A percentile compares a stretch with the other conserved stretches of the same genome.
Evolutionary conservation across 2,113 vertebrate genomes (phyloP).

Genomic region (Sylvicapra grimmia): DNA sequence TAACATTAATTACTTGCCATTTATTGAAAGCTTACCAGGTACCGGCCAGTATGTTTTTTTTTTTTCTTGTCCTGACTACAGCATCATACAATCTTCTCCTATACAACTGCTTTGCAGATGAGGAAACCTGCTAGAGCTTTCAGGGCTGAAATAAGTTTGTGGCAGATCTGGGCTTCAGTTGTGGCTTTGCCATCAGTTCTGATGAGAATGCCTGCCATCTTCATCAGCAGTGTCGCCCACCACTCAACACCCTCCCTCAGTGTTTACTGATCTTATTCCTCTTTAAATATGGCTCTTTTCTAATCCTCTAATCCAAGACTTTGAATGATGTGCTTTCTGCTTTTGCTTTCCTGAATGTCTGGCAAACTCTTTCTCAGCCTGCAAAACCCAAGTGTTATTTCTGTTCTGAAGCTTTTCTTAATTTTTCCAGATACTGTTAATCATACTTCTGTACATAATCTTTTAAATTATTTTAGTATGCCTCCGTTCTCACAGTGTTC

Average conservation of each 20-base stretch:
- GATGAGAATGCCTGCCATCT: neutral
- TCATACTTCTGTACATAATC: neutral
- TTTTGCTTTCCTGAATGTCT: neutral
- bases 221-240: neutral
- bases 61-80: neutral
- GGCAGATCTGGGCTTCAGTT: neutral
- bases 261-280: neutral
- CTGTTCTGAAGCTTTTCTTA: neutral
- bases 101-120: neutral
- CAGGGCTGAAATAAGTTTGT: neutral
- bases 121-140: neutral
- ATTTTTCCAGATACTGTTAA: neutral
- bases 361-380: neutral
- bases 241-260: neutral
- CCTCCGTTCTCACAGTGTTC: neutral
- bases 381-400: neutral
- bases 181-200: neutral
- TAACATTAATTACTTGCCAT: neutral
- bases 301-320: neutral
- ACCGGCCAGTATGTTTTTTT: neutral
- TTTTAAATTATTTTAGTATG: neutral
- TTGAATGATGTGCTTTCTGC: neutral
- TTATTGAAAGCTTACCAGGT: neutral
- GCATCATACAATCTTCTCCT: neutral
- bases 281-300: neutral